phyloP scores from a whole-genome alignment of 2,888 invertebrate genomes.

The Ochropleura plecta region DNA sequence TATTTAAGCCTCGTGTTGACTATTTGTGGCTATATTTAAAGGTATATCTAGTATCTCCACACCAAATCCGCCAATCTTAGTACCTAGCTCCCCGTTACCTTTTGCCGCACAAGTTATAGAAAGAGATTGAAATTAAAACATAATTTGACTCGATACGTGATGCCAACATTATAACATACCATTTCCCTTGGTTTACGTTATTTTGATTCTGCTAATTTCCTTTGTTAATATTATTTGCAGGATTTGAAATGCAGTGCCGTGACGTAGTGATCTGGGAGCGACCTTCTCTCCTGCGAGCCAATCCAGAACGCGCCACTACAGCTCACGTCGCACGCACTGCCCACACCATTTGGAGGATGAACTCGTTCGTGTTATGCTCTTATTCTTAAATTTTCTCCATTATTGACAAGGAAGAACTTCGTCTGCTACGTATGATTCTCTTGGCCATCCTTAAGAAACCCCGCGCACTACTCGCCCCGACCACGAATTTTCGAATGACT shows the following conservation, averaged over 20 bases:
- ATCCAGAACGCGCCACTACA: conserved; percentile 65
- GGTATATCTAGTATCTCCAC: background rate
- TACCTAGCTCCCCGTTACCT: background rate
- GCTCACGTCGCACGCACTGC: conserved; percentile 69
- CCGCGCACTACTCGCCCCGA: too few relatives aligned
- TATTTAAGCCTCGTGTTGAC: background rate
- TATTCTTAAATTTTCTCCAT: background rate
- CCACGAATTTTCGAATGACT: too few relatives aligned
- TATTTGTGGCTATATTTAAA: background rate
- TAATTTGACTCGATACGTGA: background rate
- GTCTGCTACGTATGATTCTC: too few relatives aligned
- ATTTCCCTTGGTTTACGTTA: background rate
- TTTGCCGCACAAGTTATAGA: background rate
- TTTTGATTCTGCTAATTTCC: background rate
- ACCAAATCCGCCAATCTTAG: background rate
- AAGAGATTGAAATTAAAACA: background rate
- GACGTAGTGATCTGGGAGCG: conserved; percentile 73
- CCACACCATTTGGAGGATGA: conserved; percentile 72
- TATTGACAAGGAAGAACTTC: conserved; percentile 4
- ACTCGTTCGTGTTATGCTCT: conserved; percentile 66
- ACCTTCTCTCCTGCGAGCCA: conserved; percentile 54
- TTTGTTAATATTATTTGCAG: conserved; percentile 50
- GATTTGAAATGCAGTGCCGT: conserved; percentile 73
- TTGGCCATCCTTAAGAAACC: too few relatives aligned
- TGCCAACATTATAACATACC: background rate